Conservation (phyloP, 1,140 invertebrate species). For the Zaprionus africanus region DNA sequence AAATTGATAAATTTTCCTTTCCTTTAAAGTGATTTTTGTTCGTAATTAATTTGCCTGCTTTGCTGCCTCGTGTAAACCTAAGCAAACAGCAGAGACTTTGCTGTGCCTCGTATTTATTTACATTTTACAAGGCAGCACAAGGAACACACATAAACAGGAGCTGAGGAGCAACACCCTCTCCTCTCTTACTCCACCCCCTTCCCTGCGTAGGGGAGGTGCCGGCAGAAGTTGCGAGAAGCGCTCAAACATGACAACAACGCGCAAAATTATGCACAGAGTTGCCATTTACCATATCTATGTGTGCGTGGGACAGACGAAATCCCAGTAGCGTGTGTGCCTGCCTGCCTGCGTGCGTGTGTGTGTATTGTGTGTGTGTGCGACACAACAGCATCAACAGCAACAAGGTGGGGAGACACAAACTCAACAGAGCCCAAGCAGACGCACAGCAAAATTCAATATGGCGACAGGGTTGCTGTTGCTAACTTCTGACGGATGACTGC, state of each 20-base stretch:
- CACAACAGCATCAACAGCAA: conserved; percentile 62
- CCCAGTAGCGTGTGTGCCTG: conserved; percentile 58
- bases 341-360: conserved; percentile 46
- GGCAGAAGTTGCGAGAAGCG: not conserved
- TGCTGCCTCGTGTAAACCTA: conserved; percentile 60
- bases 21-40: not conserved
- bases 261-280: conserved; percentile 81
- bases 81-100: conserved; percentile 59
- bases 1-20: not conserved
- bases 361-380: conserved; percentile 61
- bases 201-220: not conserved
- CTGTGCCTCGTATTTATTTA: conserved; percentile 72
- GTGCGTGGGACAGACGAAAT: conserved; percentile 48
- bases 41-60: conserved; percentile 19
- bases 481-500: conserved; percentile 78
- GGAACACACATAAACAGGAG: conserved; percentile 53
- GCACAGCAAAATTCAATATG: conserved; percentile 73
- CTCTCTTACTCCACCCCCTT: not conserved
- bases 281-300: conserved; percentile 52
- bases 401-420: conserved; percentile 65
- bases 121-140: conserved; percentile 71
- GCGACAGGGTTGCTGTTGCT: conserved; percentile 68
- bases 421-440: conserved; percentile 44
- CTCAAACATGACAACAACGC: conserved; percentile 76
- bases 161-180: not conserved